Conservation (phyloP, 2,888 invertebrate genomes). For the Drosophila cognata region DNA sequence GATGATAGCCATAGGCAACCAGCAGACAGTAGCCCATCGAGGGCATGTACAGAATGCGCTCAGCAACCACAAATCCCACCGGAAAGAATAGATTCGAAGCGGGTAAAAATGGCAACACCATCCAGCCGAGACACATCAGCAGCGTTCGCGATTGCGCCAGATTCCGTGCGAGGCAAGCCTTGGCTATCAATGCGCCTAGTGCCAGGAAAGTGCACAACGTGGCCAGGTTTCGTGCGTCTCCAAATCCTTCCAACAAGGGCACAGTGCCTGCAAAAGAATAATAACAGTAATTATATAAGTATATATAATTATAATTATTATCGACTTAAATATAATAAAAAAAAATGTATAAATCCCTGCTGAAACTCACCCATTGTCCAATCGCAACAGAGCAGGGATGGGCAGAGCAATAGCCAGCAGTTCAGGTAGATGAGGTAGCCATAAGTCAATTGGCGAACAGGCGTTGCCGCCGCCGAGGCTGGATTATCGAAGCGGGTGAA, state of each 20-base stretch:
- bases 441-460: conserved; percentile 95
- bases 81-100: conserved; percentile 99
- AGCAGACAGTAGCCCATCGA: conserved; percentile 99
- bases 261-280: conserved; percentile 85
- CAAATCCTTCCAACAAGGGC: conserved; percentile 91
- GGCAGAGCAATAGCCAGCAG: conserved; percentile 94
- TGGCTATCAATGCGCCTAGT: conserved; percentile 86
- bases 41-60: conserved; percentile 97
- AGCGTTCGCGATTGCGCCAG: conserved; percentile 88
- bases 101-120: conserved; percentile 96
- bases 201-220: conserved; percentile 89
- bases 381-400: conserved; percentile 96
- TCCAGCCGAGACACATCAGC: conserved; percentile 92
- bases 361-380: conserved; percentile 94
- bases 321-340: neutral
- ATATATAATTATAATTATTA: neutral
- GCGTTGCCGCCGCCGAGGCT: conserved; percentile 94
- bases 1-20: conserved; percentile 93
- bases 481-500: conserved; percentile 99
- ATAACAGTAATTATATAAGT: neutral
- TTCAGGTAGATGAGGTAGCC: conserved; percentile 96
- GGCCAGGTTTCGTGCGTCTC: conserved; percentile 92
- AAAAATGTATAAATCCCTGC: neutral
- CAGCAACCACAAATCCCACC: conserved; percentile 98
- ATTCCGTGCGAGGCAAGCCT: conserved; percentile 86